phyloP scores from a whole-genome alignment of 2,888 invertebrate genomes.

The Aphidoletes aphidimyza region DNA sequence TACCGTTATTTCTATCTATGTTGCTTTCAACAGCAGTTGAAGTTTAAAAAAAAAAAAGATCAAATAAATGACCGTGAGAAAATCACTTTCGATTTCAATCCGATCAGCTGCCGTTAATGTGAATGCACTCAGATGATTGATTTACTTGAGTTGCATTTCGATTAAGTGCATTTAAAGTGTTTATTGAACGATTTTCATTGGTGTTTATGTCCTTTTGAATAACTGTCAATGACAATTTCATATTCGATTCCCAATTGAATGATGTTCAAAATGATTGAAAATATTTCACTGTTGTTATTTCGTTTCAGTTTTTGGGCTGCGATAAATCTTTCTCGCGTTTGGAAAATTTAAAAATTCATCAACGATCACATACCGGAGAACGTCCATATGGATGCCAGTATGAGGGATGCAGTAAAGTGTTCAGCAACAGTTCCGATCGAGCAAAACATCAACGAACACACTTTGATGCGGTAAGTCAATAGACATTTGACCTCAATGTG shows the following conservation, averaged over 20 bases:
- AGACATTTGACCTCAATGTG: not conserved
- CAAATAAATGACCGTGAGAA: slow-evolving; percentile 48
- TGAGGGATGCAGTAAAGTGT: slow-evolving; percentile 92
- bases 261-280: not conserved
- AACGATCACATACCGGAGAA: slow-evolving; percentile 95
- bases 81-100: slow-evolving; percentile 2
- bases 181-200: not conserved
- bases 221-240: slow-evolving; percentile 5
- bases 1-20: not conserved
- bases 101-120: not conserved
- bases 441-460: slow-evolving; percentile 99
- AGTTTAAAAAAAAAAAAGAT: too few species aligned
- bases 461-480: slow-evolving; percentile 88
- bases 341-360: slow-evolving; percentile 98
- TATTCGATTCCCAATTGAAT: slow-evolving; percentile 50
- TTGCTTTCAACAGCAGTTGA: not conserved
- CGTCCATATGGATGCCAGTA: slow-evolving; percentile 95
- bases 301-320: slow-evolving; percentile 87
- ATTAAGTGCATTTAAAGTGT: not conserved
- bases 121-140: slow-evolving; percentile 31
- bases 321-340: slow-evolving; percentile 95
- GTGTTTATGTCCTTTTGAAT: slow-evolving; percentile 18
- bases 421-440: slow-evolving; percentile 97
- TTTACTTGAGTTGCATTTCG: slow-evolving; percentile 16
- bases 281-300: not conserved